Evolutionary conservation across 2,888 invertebrate genomes (phyloP), one percentile per base, ranked within the genome.

Genomic region (Dryomyza anilis): DNA sequence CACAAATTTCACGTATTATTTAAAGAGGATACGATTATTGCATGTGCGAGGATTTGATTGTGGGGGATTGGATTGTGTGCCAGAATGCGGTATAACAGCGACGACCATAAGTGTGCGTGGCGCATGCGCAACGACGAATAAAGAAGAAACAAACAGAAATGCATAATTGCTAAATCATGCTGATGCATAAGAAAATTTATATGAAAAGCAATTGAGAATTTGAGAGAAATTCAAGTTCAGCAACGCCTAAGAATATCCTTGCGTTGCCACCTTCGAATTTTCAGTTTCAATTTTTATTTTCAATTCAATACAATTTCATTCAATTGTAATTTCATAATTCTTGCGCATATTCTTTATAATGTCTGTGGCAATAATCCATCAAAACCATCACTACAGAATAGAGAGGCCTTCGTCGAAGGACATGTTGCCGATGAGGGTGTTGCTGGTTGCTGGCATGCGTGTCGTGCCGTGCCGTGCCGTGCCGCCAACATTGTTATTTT

Each of bases 81-180:
- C n/a, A n/a, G n/a, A n/a, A n/a, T n/a, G n/a, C n/a, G n/a, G n/a
- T n/a, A 50, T 8, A 23, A 10, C 50, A 50, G 39, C 39, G 33
- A 12, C 56, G 16, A 23, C 27, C 43, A 57, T 29, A 61, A 58
- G 66, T 48, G 66, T 59, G 66, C 56, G 33, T 21, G 29, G 55
- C 66, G 63, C 66, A 63, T 63, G 66, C 66, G 66, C 59, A 66
- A 55, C 57, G 50, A 45, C 29, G 33, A 16, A 7, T 39, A 36
- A 43, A 7, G 19, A 16, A 30, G 27, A 39, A 52, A 53, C 7
- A 48, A 60, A 46, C 25, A 19, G 12, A 45, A 62, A 7, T 25
- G 43, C 39, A 55, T 53, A 45, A 23, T 48, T 27, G 12, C 48
- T 10, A 43, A 43, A 55, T 55, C 55, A 53, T 55, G 45, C 14